Percentiles rank a stretch among this genome's conserved stretches.
These are phyloP conservation scores for Epinephelus awoara DNA, from an alignment of 2,797 vertebrate species.

Conservation along the genomic window DNA sequence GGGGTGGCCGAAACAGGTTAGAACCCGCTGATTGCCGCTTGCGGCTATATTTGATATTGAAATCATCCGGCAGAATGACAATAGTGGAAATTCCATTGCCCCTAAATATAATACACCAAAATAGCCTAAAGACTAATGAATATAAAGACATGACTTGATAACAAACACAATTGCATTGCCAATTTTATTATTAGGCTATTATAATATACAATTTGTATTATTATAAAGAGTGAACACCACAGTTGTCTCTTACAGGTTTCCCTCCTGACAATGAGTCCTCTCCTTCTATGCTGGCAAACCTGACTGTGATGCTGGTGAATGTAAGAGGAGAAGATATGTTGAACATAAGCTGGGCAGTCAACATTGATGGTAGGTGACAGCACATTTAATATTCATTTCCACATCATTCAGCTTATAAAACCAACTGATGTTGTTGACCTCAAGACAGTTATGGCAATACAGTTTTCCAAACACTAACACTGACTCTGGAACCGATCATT, in stretches of 20 bases:
- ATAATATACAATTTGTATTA: no score
- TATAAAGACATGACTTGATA: background rate
- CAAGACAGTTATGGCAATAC: background rate
- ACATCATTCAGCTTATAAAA: background rate
- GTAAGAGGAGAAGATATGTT: slow-evolving; percentile 4
- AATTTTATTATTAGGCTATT: no score
- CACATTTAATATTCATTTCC: background rate
- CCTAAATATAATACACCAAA: background rate
- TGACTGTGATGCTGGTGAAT: slow-evolving; percentile 53
- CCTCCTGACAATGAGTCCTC: rapidly evolving
- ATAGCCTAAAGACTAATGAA: background rate
- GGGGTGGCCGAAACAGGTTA: no score
- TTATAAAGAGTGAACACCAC: background rate
- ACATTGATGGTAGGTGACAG: slow-evolving; percentile 82
- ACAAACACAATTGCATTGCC: no score
- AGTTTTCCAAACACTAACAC: background rate
- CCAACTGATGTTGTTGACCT: background rate
- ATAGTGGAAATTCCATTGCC: background rate
- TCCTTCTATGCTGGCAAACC: slow-evolving; percentile 73
- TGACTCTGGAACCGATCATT: background rate
- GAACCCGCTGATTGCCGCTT: no score
- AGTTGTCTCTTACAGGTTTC: slow-evolving; percentile 34
- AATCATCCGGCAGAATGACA: background rate
- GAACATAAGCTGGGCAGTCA: slow-evolving; percentile 87
- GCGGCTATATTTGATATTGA: no score